Base-by-base conservation (phyloP, 2,797 vertebrate species). In the Poecile montanus region DNA sequence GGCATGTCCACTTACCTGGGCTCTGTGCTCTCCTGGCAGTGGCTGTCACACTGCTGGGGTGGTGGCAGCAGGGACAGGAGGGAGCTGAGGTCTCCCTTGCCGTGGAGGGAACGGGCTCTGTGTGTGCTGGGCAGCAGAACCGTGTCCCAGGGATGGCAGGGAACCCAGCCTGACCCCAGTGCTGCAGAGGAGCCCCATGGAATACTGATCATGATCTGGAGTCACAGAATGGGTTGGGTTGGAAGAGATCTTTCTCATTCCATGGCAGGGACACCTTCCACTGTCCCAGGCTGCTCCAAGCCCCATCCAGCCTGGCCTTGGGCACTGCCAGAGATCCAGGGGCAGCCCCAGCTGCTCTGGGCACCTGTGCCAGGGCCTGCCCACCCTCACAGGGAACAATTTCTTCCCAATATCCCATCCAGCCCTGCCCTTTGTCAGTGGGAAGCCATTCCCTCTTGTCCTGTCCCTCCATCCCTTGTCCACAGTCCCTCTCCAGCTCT, bases 281-380 rank as follows among this genome's bases (percentile, higher is more conserved):
- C 13, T 8, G 1, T 3, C 15, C 36, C 58, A 36, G 25, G 57
- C 2, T 23, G 20, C 8, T 50, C 66, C 45, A 13, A 34, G 30
- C 34, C 20, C 30, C 0, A 0, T 56, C 21, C 58, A 79, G 0
- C 32, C 60, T 29, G 38, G 7, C 19, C 50, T 58, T 51, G 60
- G 67, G 1, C 45, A 73, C 38, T 88, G 1, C 53, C 61, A 88
- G 60, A 68, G 53, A 66, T 73, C 26, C 47, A 36, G 51, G 38
- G 38, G 20, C 27, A 72, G 60, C 58, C 66, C 21, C 56, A 62
- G 56, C 48, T 61, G 2, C 63, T 68, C 56, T 76, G 56, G 29
- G 19, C 15, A 61, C 2, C 34, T 62, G 34, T 70, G 40, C 56
- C 56, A 70, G 48, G n/a, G 23, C 29, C 73, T 70, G 0, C 6